Conservation (phyloP, 2,888 invertebrate species). For the Brachyopa scutellaris region DNA sequence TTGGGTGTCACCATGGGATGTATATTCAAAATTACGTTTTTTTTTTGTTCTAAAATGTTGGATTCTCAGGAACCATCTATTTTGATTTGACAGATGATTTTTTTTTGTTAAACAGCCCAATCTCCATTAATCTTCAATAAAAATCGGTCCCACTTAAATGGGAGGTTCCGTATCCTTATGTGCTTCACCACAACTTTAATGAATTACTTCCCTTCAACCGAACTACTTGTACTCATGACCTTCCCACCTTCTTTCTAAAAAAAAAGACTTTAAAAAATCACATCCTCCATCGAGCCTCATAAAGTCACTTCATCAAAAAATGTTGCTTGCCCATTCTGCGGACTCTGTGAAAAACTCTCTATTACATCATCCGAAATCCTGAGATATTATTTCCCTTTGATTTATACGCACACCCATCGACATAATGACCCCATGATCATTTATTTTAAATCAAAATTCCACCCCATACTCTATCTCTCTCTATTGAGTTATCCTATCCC, state of each 20-base stretch:
- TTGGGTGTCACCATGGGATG: too few species aligned
- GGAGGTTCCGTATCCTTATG: too few species aligned
- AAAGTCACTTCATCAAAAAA: slow-evolving; percentile 7
- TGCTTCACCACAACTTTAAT: background rate
- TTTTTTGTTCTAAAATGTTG: too few species aligned
- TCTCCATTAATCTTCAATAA: too few species aligned
- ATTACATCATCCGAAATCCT: slow-evolving; percentile 37
- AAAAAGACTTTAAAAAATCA: background rate
- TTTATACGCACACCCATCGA: slow-evolving; percentile 49
- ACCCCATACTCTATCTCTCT: background rate
- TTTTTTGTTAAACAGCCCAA: too few species aligned
- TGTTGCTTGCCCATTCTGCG: background rate
- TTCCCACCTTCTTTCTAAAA: too few species aligned
- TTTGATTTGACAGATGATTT: too few species aligned
- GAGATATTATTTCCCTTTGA: slow-evolving; percentile 48
- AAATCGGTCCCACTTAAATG: too few species aligned
- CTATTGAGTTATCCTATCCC: slow-evolving; percentile 36
- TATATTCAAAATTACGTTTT: too few species aligned
- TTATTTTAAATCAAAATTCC: slow-evolving; percentile 67
- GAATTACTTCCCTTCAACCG: background rate
- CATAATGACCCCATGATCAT: slow-evolving; percentile 60
- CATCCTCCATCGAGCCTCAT: background rate
- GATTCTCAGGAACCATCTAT: too few species aligned
- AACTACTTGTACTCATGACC: background rate
- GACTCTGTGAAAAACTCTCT: slow-evolving; percentile 14